Evolutionary conservation across 30 jellyfish, hydroid and myxozoan species (phyloP), one percentile per base, ranked within the genome.

Genomic region (Rhopilema esculentum): DNA sequence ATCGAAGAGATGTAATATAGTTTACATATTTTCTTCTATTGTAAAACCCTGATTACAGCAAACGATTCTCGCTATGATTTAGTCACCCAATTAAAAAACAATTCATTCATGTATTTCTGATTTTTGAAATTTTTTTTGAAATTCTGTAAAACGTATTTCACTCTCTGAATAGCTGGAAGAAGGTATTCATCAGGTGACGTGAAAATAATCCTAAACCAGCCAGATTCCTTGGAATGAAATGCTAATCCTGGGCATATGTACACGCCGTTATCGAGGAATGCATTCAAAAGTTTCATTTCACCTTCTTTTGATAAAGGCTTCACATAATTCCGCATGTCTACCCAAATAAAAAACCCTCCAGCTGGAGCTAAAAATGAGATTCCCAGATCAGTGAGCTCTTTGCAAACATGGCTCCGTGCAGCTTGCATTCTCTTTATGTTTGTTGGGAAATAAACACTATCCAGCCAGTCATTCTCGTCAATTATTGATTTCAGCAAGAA

Each of bases 181-280:
- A 89, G 49, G n/a, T 49, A 53, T 1, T 50, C 83, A 4, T 49
- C 69, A 22, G 76, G 64, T 15, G 25, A 50, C 8, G 90, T 66
- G 65, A 91, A 40, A 2, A 91, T 78, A 28, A 91, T 85, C 62
- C 97, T 26, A 75, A 91, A 91, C 97, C 97, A 91, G 19, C 97
- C 97, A 27, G 32, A 77, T 78, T 91, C 97, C 1, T 66, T 63
- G 32, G 89, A 53, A 15, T 68, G 49, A 84, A 91, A 91, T 0
- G 96, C 97, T n/a, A 29, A n/a, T 12, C 96, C 94, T 0, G 97
- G 93, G 16, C 85, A 71, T 53, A 91, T 61, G 28, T 91, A 91
- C 15, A 91, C 79, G 17, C 94, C 94, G 28, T 52, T 72, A 12
- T 77, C 91, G 77, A 91, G 27, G 21, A 91, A 86, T 27, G 25